These are phyloP conservation scores for Trichogramma evanescens DNA, from an alignment of 2,888 invertebrate genomes.

Conservation along the genomic window DNA sequence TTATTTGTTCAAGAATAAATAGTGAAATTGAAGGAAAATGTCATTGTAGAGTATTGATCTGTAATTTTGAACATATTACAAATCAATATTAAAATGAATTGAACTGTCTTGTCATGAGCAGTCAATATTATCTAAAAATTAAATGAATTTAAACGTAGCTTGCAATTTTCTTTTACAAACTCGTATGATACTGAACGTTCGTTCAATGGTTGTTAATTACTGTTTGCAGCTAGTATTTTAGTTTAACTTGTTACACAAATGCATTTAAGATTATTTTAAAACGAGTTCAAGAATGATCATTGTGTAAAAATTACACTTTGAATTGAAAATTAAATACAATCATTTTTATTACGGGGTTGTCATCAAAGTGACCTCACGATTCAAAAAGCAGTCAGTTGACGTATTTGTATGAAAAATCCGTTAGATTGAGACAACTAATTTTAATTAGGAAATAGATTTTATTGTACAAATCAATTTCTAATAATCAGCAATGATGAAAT, in stretches of 20 bases:
- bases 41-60: background rate
- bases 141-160: too few species aligned
- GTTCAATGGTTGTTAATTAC: constrained; percentile 8
- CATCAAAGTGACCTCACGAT: too few species aligned
- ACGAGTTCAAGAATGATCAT: constrained; percentile 8
- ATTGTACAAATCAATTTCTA: constrained; percentile 23
- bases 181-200: background rate
- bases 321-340: background rate
- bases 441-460: constrained; percentile 13
- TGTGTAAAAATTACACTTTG: constrained; percentile 2
- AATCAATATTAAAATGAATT: too few species aligned
- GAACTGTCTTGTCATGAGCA: too few species aligned
- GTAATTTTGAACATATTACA: too few species aligned
- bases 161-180: too few species aligned
- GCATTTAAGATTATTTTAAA: constrained; percentile 16
- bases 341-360: background rate
- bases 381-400: too few species aligned
- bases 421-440: constrained; percentile 1
- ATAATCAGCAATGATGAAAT: constrained; percentile 13
- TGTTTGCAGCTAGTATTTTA: constrained; percentile 9
- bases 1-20: background rate
- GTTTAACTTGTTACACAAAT: constrained; percentile 13
- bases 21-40: background rate
- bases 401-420: too few species aligned
- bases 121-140: too few species aligned